Evolutionary conservation across 1,140 invertebrate species (phyloP).

Genomic region (Asobara japonica): DNA sequence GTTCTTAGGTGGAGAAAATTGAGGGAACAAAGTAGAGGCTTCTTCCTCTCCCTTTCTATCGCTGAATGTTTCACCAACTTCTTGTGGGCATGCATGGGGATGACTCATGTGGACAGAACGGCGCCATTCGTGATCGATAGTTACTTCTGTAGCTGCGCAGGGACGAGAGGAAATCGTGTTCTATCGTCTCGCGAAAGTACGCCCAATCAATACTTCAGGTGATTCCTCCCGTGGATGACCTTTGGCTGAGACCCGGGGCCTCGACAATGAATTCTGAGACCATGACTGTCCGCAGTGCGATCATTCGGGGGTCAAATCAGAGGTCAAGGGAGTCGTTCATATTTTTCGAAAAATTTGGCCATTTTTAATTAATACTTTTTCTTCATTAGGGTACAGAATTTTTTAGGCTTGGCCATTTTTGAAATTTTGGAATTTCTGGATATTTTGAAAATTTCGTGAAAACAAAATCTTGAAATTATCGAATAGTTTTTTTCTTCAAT

Average conservation of each 20-base stretch:
- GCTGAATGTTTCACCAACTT: not conserved
- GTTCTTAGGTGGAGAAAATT: too few relatives aligned
- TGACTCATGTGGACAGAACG: constrained; percentile 32
- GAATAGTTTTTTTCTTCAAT: too few relatives aligned
- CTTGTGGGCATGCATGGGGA: not conserved
- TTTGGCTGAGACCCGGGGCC: not conserved
- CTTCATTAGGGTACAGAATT: too few relatives aligned
- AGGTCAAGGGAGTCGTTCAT: too few relatives aligned
- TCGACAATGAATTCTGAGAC: not conserved
- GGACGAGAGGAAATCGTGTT: not conserved
- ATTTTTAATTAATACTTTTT: too few relatives aligned
- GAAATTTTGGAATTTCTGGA: too few relatives aligned
- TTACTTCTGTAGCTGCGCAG: not conserved
- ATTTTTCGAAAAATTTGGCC: too few relatives aligned
- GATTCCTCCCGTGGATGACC: not conserved
- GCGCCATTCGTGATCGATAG: constrained; percentile 25
- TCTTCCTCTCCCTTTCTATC: not conserved
- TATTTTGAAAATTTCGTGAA: too few relatives aligned
- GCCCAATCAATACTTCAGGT: not conserved
- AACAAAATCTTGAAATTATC: too few relatives aligned
- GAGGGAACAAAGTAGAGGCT: too few relatives aligned
- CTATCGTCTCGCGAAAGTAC: too few relatives aligned
- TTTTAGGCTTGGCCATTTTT: too few relatives aligned
- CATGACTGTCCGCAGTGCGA: not conserved
- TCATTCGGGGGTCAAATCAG: not conserved